Evolutionary conservation across 1,140 invertebrate species (phyloP).

Genomic region (Daktulosphaira vitifoliae): DNA sequence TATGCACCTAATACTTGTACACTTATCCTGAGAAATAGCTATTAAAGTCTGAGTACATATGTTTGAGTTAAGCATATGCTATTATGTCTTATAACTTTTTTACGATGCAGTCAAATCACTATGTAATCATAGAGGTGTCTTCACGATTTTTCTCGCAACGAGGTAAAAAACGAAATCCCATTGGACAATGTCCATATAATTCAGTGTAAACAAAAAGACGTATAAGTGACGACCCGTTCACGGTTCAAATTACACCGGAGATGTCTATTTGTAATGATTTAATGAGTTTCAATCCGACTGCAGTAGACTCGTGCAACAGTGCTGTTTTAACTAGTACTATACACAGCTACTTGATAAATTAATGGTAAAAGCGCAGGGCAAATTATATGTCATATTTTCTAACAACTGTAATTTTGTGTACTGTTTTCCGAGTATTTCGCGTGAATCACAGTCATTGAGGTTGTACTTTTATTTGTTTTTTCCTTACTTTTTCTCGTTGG

Average conservation of each 20-base stretch:
- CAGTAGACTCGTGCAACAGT: no score
- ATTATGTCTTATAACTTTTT: no score
- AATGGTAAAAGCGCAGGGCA: slow-evolving; percentile 5
- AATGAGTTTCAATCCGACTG: background rate
- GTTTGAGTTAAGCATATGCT: no score
- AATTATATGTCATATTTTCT: background rate
- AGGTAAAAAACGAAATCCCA: background rate
- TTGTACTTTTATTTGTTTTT: no score
- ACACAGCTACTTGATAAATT: background rate
- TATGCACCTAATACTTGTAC: no score
- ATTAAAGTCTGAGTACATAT: no score
- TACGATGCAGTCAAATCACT: background rate
- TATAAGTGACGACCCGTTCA: slow-evolving; percentile 18
- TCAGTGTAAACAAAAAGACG: slow-evolving; percentile 25
- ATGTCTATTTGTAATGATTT: slow-evolving; percentile 18
- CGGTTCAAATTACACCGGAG: slow-evolving; percentile 26
- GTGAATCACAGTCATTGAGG: background rate
- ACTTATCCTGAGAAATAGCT: no score
- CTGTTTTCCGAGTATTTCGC: background rate
- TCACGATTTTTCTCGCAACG: slow-evolving; percentile 12
- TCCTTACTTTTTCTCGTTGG: no score
- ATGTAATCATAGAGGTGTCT: slow-evolving; percentile 29
- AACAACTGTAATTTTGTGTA: slow-evolving; percentile 16
- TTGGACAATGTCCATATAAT: slow-evolving; percentile 21
- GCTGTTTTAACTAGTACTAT: background rate